Percentiles rank a stretch among this genome's conserved stretches.
Conservation (phyloP, 2,797 vertebrate genomes). For the Anabacerthia variegaticeps region DNA sequence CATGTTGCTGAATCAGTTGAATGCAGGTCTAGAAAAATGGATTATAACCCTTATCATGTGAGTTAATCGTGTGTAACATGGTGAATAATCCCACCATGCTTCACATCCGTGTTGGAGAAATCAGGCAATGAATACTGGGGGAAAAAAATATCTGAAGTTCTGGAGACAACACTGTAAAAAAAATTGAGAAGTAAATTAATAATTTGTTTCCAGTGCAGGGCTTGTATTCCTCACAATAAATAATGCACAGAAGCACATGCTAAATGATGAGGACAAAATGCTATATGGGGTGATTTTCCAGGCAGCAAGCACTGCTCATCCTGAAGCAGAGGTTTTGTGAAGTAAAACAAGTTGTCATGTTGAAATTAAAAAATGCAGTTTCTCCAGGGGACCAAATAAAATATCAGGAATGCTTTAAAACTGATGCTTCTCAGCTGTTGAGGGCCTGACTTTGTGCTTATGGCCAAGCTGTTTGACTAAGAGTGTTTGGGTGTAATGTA, state of each 20-base stretch:
- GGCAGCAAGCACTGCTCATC: background rate
- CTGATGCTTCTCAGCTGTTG: background rate
- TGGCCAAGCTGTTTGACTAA: background rate
- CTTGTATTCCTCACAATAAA: background rate
- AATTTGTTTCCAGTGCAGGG: background rate
- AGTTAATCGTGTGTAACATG: background rate
- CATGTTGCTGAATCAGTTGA: background rate
- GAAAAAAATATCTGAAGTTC: background rate
- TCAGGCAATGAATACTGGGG: background rate
- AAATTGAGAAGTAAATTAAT: background rate
- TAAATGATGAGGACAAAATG: slow-evolving; percentile 7
- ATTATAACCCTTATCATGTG: background rate
- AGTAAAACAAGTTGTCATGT: slow-evolving; percentile 6
- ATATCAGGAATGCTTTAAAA: background rate
- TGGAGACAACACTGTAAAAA: background rate
- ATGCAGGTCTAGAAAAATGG: background rate
- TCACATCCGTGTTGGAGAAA: background rate
- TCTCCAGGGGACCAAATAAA: background rate
- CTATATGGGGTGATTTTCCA: background rate
- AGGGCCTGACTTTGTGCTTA: background rate
- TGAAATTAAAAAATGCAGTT: background rate
- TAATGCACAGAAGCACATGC: background rate
- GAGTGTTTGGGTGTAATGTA: background rate
- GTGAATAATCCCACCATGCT: background rate
- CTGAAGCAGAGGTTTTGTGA: background rate